Conservation (phyloP, 2,113 vertebrate species). For the Chroicocephalus ridibundus region DNA sequence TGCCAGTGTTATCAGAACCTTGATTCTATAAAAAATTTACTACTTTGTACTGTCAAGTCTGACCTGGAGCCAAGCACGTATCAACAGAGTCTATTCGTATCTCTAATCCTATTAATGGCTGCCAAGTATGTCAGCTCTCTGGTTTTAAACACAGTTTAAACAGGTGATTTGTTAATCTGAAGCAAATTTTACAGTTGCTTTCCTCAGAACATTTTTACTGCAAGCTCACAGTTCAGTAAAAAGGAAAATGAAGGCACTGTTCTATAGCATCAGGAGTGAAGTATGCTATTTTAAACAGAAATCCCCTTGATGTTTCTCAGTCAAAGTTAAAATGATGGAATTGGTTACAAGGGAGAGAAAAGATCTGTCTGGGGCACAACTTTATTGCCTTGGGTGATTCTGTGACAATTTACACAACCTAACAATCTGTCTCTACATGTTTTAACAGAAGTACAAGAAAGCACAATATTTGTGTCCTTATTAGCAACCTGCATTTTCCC, state of each 20-base stretch:
- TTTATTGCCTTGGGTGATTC: background rate
- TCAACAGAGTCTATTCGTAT: background rate
- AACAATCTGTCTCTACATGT: background rate
- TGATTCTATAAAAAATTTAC: background rate
- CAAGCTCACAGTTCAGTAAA: background rate
- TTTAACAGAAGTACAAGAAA: background rate
- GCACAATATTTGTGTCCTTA: background rate
- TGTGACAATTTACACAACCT: background rate
- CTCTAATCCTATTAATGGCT: background rate
- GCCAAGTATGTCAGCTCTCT: background rate
- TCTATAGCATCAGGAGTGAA: background rate
- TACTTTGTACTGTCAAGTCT: constrained; percentile 5
- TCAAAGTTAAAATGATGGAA: background rate
- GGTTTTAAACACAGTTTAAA: background rate
- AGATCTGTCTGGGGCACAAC: background rate
- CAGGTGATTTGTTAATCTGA: background rate
- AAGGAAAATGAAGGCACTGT: background rate
- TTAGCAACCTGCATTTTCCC: background rate
- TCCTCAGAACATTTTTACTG: background rate
- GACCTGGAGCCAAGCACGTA: background rate
- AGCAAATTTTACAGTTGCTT: background rate
- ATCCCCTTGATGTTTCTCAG: background rate
- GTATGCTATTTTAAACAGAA: background rate
- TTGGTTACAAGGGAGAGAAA: background rate
- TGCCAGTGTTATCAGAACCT: background rate